phyloP scores from a whole-genome alignment of 30 jellyfish, hydroid and myxozoan species.

The Aurelia aurita region DNA sequence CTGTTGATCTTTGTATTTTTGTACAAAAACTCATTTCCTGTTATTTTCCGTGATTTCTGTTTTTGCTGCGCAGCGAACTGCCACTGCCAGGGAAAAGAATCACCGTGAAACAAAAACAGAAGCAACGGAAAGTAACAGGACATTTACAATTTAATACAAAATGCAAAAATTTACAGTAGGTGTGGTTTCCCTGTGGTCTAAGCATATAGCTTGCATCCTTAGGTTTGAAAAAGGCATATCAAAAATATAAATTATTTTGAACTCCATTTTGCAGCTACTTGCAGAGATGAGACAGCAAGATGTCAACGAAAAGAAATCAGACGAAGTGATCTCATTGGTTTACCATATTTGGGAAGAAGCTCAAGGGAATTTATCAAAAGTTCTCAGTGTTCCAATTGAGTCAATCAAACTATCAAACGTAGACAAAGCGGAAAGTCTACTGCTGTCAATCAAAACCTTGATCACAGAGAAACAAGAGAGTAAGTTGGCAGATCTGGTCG shows the following conservation, averaged over 20 bases:
- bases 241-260: background rate
- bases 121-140: no score
- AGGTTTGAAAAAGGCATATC: background rate
- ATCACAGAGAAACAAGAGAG: slow-evolving; percentile 10
- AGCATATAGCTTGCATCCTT: background rate
- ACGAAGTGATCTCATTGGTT: slow-evolving; percentile 55
- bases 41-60: no score
- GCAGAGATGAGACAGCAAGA: slow-evolving; percentile 30
- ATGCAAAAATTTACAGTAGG: no score
- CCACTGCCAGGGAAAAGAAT: no score
- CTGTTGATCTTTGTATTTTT: no score
- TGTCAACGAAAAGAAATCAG: slow-evolving; percentile 3
- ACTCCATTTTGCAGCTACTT: slow-evolving; percentile 15
- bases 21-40: no score
- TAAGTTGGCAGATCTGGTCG: slow-evolving; percentile 18
- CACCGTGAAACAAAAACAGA: no score
- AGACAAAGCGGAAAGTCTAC: slow-evolving; percentile 84
- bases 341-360: slow-evolving; percentile 86
- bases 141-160: no score
- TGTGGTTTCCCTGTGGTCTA: no score
- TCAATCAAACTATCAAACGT: slow-evolving; percentile 63
- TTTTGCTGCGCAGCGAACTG: no score
- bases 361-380: slow-evolving; percentile 68
- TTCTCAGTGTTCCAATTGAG: slow-evolving; percentile 64
- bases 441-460: slow-evolving; percentile 53